A percentile compares a stretch with the other conserved stretches of the same genome.
Evolutionary conservation across 2,113 vertebrate species (phyloP).

Genomic region (Chloroceryle aenea): DNA sequence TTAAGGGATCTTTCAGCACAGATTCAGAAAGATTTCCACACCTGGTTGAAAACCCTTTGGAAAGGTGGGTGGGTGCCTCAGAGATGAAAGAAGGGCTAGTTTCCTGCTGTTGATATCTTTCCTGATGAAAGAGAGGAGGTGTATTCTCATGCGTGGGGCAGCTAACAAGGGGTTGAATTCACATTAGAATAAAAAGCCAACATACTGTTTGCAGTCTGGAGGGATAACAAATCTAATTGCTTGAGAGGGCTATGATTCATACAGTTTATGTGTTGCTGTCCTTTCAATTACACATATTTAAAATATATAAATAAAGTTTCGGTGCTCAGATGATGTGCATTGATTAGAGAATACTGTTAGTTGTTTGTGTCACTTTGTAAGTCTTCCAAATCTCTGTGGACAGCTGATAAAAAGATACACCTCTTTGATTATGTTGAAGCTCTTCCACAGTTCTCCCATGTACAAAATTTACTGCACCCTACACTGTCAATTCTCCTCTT

Average conservation of each 20-base stretch:
- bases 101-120: conserved; percentile 62
- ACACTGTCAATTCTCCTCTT: background rate
- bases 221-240: conserved; percentile 56
- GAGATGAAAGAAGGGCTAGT: conserved; percentile 72
- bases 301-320: conserved; percentile 62
- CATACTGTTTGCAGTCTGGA: conserved; percentile 28
- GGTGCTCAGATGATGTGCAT: conserved; percentile 34
- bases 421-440: background rate
- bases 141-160: conserved; percentile 56
- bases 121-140: conserved; percentile 67
- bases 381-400: conserved; percentile 28
- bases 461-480: background rate
- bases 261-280: conserved; percentile 35
- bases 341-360: conserved; percentile 45
- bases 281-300: conserved; percentile 4
- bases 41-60: conserved; percentile 63
- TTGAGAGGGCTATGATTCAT: conserved; percentile 41
- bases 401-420: conserved; percentile 36
- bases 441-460: background rate
- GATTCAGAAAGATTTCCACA: conserved; percentile 61
- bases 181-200: conserved; percentile 53
- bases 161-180: conserved; percentile 47
- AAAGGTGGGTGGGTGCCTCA: conserved; percentile 59
- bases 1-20: conserved; percentile 70
- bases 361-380: conserved; percentile 48